A percentile compares a stretch with the other conserved stretches of the same genome.
Conservation (phyloP, 2,888 invertebrate genomes). For the Pterobdella sp. region DNA sequence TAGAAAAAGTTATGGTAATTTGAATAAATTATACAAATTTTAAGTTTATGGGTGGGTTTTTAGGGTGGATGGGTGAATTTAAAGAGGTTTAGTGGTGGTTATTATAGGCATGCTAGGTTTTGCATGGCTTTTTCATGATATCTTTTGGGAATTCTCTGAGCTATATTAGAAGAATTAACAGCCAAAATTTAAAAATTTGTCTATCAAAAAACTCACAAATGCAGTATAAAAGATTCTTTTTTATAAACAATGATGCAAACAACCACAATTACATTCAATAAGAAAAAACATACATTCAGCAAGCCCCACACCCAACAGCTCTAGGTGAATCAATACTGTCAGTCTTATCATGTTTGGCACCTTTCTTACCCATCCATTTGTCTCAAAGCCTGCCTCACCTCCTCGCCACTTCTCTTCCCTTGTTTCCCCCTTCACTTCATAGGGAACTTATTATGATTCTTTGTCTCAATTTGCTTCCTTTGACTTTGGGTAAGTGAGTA, state of each 20-base stretch:
- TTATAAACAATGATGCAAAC: not conserved
- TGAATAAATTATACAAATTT: too few relatives aligned
- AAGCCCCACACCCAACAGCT: too few relatives aligned
- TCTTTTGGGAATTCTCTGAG: too few relatives aligned
- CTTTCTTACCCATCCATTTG: constrained; percentile 89
- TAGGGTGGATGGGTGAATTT: too few relatives aligned
- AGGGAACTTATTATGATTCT: constrained; percentile 88
- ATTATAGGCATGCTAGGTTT: too few relatives aligned
- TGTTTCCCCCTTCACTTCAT: constrained; percentile 79
- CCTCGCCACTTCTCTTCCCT: constrained; percentile 84
- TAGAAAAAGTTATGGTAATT: too few relatives aligned
- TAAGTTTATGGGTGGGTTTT: too few relatives aligned
- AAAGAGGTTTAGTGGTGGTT: too few relatives aligned
- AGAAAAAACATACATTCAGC: not conserved
- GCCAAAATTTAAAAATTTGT: too few relatives aligned
- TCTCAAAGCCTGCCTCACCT: constrained; percentile 90
- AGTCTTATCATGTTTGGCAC: constrained; percentile 84
- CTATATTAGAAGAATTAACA: too few relatives aligned
- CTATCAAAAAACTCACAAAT: not conserved
- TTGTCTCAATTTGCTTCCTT: constrained; percentile 89
- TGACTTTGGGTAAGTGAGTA: constrained; percentile 62
- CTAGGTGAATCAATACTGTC: constrained; percentile 61
- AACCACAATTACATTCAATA: not conserved
- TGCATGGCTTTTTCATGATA: too few relatives aligned
- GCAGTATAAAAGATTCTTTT: not conserved